phyloP scores from a whole-genome alignment of 2,113 vertebrate genomes.

The Puntigrus tetrazona region DNA sequence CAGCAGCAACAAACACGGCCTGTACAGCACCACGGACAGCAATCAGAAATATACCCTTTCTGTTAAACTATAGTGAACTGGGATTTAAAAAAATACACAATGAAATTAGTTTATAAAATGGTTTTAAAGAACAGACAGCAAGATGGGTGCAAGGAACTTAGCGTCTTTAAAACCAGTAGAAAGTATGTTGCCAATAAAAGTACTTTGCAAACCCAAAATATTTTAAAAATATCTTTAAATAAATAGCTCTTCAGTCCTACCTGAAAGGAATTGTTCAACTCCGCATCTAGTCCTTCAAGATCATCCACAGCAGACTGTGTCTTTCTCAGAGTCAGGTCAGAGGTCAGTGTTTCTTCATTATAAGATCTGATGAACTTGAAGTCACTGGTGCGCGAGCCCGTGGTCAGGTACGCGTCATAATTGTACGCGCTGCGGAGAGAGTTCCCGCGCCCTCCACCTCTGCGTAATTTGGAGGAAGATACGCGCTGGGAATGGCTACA shows the following conservation, averaged over 20 bases:
- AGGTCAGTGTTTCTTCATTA: slow-evolving; percentile 48
- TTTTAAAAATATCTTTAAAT: not conserved
- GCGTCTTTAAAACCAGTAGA: not conserved
- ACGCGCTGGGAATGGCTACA: too few species aligned
- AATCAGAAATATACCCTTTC: not conserved
- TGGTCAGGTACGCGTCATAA: slow-evolving; percentile 5
- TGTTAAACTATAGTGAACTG: too few species aligned
- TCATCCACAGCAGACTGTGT: slow-evolving; percentile 4
- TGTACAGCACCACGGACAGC: not conserved
- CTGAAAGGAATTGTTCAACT: not conserved
- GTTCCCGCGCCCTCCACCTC: too few species aligned
- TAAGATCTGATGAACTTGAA: slow-evolving; percentile 59
- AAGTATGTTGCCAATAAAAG: not conserved
- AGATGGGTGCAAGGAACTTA: not conserved
- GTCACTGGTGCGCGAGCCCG: slow-evolving; percentile 56
- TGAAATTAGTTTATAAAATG: not conserved
- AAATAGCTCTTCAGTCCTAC: not conserved
- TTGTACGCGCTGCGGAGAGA: too few species aligned
- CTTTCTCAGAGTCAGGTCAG: slow-evolving; percentile 50
- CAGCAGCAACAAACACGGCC: not conserved
- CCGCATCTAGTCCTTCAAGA: not conserved
- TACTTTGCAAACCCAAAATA: not conserved
- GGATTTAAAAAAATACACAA: too few species aligned
- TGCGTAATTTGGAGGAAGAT: too few species aligned
- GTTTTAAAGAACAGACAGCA: not conserved